Percentiles rank a stretch among this genome's conserved stretches.
These are phyloP conservation scores for Lutraria rhynchaena DNA, from an alignment of 1,140 invertebrate genomes.

Conservation along the genomic window DNA sequence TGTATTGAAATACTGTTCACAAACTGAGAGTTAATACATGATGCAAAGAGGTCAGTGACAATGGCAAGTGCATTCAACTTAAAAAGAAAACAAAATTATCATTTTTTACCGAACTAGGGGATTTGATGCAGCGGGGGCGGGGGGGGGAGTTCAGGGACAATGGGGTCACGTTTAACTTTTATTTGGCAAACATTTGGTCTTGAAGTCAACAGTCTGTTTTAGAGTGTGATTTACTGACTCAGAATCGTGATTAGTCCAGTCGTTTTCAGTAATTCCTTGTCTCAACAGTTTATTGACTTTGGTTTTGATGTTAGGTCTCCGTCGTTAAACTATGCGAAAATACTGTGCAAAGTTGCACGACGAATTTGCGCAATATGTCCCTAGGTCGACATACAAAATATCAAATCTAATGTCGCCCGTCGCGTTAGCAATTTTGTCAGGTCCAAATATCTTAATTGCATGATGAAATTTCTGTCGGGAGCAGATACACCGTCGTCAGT, in stretches of 20 bases:
- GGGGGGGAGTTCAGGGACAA: no score
- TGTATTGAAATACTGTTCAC: no score
- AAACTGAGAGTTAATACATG: no score
- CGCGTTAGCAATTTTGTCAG: constrained; percentile 14
- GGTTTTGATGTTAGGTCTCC: background rate
- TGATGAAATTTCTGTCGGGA: no score
- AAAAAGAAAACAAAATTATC: no score
- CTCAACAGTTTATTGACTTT: background rate
- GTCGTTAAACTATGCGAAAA: background rate
- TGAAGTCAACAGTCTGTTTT: background rate
- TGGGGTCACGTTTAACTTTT: no score
- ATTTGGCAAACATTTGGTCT: background rate
- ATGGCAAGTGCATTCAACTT: no score
- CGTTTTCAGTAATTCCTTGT: background rate
- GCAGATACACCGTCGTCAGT: constrained; percentile 27
- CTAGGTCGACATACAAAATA: background rate
- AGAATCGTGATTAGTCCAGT: background rate
- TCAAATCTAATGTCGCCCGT: constrained; percentile 37
- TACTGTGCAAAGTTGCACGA: constrained; percentile 40
- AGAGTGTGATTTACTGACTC: constrained; percentile 1
- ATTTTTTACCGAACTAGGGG: no score
- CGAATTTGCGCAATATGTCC: background rate
- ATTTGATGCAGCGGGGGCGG: no score
- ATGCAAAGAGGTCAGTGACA: no score
- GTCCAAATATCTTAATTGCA: constrained; percentile 30